phyloP scores from a whole-genome alignment of 1,140 invertebrate species.

The Anoplophora glabripennis region DNA sequence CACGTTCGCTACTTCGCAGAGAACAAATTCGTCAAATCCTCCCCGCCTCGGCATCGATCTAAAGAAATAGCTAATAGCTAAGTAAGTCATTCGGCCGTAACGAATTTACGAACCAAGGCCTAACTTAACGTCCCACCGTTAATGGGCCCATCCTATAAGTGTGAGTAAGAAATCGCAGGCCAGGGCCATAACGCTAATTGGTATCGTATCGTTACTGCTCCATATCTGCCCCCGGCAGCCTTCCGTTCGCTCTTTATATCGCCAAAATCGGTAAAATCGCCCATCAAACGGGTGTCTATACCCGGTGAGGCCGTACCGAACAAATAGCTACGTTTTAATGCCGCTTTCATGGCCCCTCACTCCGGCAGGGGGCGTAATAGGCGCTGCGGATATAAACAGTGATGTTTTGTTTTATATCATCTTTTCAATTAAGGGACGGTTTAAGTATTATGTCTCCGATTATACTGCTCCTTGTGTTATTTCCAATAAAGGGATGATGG shows the following conservation, averaged over 20 bases:
- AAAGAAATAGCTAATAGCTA: background rate
- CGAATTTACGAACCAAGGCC: slow-evolving; percentile 10
- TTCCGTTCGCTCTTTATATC: background rate
- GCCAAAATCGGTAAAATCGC: slow-evolving; percentile 19
- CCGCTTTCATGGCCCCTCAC: slow-evolving; percentile 7
- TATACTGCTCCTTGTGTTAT: too few species aligned
- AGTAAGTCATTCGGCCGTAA: slow-evolving; percentile 6
- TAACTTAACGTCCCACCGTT: slow-evolving; percentile 18
- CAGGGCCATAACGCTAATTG: slow-evolving; percentile 17
- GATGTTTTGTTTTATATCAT: slow-evolving; percentile 13
- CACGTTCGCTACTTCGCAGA: too few species aligned
- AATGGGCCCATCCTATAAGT: slow-evolving; percentile 18
- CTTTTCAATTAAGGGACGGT: slow-evolving; percentile 13
- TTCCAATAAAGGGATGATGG: too few species aligned
- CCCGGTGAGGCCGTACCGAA: slow-evolving; percentile 6
- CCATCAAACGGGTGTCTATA: slow-evolving; percentile 20
- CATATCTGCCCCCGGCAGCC: slow-evolving; percentile 15
- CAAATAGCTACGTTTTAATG: slow-evolving; percentile 5
- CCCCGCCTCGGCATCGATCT: background rate
- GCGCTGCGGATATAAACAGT: background rate
- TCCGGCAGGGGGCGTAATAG: slow-evolving; percentile 7
- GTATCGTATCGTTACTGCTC: slow-evolving; percentile 15
- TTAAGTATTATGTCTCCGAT: background rate
- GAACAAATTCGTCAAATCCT: too few species aligned
- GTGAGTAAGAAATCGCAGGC: slow-evolving; percentile 19